These are phyloP conservation scores for Polylopha cassiicola DNA, from an alignment of 2,888 invertebrate genomes.

Conservation along the genomic window DNA sequence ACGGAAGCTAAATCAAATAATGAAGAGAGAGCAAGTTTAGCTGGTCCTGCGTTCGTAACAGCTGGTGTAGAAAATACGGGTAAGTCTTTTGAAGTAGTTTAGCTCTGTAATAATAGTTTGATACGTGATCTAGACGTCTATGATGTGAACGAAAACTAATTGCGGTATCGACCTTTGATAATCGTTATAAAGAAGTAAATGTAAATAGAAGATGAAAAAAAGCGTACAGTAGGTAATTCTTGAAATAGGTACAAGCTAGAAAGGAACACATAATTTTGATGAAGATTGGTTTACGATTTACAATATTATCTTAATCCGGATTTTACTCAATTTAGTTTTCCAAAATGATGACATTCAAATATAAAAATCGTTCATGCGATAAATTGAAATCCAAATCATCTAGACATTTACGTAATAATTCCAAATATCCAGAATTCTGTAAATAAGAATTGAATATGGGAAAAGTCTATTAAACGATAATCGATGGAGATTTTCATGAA, in stretches of 20 bases:
- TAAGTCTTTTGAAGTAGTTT: conserved; percentile 59
- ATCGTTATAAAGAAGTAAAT: too few species aligned
- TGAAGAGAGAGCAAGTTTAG: conserved; percentile 30
- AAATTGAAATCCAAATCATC: too few species aligned
- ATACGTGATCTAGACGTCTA: conserved; percentile 39
- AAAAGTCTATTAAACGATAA: conserved; percentile 1
- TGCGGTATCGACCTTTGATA: conserved; percentile 1
- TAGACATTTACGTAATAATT: too few species aligned
- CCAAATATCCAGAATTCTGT: background rate
- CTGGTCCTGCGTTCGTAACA: conserved; percentile 45
- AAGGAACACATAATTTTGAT: too few species aligned
- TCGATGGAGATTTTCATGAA: conserved; percentile 1
- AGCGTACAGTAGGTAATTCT: conserved; percentile 5
- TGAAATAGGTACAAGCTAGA: too few species aligned
- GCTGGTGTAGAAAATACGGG: conserved; percentile 45
- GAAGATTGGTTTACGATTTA: too few species aligned
- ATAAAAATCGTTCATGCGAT: too few species aligned
- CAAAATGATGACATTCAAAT: too few species aligned
- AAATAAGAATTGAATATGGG: background rate
- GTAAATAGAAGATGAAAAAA: background rate
- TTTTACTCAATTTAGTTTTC: too few species aligned
- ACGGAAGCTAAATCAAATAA: conserved; percentile 24
- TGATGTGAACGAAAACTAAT: conserved; percentile 24
- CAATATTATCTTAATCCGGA: too few species aligned
- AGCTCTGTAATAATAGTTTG: conserved; percentile 50